These are phyloP conservation scores for Hydrolagus colliei DNA, from an alignment of 2,797 vertebrate genomes.

Conservation along the genomic window DNA sequence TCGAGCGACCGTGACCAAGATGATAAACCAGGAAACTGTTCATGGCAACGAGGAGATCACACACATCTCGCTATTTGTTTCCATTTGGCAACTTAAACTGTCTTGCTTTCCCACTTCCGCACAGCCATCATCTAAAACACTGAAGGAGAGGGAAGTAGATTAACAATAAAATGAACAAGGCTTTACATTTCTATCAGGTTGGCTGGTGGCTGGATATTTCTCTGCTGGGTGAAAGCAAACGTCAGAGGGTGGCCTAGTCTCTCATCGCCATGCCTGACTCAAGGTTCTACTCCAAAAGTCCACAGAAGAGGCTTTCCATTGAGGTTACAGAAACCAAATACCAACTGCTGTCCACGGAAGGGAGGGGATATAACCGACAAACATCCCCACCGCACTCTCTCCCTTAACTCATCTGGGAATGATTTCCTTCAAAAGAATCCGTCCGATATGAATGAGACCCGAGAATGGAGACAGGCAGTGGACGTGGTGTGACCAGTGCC, in stretches of 20 bases:
- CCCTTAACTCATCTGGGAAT: neutral
- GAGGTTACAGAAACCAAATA: neutral
- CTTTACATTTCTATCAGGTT: too few relatives aligned
- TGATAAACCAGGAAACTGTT: neutral
- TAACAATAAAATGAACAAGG: too few relatives aligned
- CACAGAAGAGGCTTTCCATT: neutral
- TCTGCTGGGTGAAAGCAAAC: too few relatives aligned
- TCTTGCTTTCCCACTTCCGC: neutral
- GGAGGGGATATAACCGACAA: too few relatives aligned
- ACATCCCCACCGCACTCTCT: neutral
- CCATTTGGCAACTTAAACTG: neutral
- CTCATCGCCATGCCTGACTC: too few relatives aligned
- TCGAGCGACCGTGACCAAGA: neutral
- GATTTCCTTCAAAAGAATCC: conserved; percentile 1
- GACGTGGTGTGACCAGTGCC: neutral
- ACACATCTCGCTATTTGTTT: neutral
- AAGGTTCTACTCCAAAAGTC: too few relatives aligned
- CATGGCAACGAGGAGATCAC: neutral
- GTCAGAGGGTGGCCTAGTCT: too few relatives aligned
- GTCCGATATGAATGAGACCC: neutral
- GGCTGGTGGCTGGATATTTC: too few relatives aligned
- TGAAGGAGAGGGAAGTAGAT: too few relatives aligned
- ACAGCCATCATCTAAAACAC: too few relatives aligned
- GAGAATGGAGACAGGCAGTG: neutral
- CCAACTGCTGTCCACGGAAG: neutral